Base-by-base conservation (phyloP, 1,140 invertebrate species). In the Megalonaias nervosa region DNA sequence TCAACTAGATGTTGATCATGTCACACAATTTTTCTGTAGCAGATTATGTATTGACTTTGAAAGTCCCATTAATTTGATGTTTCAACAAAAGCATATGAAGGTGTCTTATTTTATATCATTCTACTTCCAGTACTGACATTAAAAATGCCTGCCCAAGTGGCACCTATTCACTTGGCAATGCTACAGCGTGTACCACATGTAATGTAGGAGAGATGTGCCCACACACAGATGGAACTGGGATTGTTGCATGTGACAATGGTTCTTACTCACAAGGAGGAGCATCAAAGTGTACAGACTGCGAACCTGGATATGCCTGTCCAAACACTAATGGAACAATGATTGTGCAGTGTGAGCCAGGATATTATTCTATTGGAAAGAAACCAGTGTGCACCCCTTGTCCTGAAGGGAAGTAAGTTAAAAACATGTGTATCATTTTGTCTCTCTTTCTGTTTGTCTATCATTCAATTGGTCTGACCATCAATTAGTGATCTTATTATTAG, bases 191-290 rank as follows among this genome's bases (percentile, higher is more conserved):
- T 76, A 87, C 81, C 5, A 70, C 79, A n/a, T 88, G 87, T 72
- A 81, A 82, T 21, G 85, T 84, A n/a, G 85, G 85, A 16, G 74
- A 70, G 23, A 76, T 76, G 19, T 88, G 87, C 64, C 86, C 87
- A 11, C 82, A 82, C 62, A 67, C 66, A 2, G 84, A 86, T 59
- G 82, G 83, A 15, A 68, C 82, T 15, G 80, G 80, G 16, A 86
- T 81, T 55, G 62, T 57, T 0, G 67, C 71, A 31, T 88, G 87
- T 79, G 38, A 57, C 4, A 57, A 85, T 11, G 87, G 87, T 17
- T 74, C 73, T 13, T 87, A 80, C 70, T 81, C 84, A 6, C 21
- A 76, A 17, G 82, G 75, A 17, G 79, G 81, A 2, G 77, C 81
- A 6, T 80, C 81, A 12, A 65, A 71, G 26, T 88, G 87, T 68